phyloP scores from a whole-genome alignment of 2,888 invertebrate species.

The Meganola albula region DNA sequence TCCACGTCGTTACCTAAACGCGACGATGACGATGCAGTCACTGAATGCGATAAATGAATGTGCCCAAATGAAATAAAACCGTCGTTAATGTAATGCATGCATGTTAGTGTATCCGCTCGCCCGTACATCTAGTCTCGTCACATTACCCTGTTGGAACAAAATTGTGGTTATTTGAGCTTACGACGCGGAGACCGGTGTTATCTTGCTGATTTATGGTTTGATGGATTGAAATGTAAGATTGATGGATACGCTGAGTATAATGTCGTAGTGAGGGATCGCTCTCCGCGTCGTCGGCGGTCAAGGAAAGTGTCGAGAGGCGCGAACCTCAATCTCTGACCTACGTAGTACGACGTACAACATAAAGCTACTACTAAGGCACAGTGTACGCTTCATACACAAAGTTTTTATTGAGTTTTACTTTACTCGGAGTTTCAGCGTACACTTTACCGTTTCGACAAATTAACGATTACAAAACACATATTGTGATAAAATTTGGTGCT shows the following conservation, averaged over 20 bases:
- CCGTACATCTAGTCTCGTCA: conserved; percentile 64
- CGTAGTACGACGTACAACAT: conserved; percentile 74
- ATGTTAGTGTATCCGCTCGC: conserved; percentile 70
- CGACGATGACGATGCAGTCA: conserved; percentile 63
- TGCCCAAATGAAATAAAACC: conserved; percentile 59
- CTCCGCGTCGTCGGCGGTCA: conserved; percentile 42
- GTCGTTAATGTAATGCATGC: conserved; percentile 38
- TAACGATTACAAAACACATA: conserved; percentile 75
- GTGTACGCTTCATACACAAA: conserved; percentile 44
- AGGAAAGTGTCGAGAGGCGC: conserved; percentile 43
- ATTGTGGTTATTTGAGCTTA: conserved; percentile 42
- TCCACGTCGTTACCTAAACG: conserved; percentile 29
- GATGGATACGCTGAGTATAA: conserved; percentile 20
- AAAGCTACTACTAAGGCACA: conserved; percentile 71
- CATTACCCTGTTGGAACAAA: conserved; percentile 60
- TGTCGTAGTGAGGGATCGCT: conserved; percentile 25
- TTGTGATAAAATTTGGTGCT: conserved; percentile 76
- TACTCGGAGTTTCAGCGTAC: conserved; percentile 46
- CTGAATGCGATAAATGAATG: conserved; percentile 69
- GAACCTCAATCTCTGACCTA: conserved; percentile 58
- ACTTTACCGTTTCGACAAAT: conserved; percentile 69
- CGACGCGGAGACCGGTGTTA: conserved; percentile 44
- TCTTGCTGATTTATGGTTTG: conserved; percentile 14
- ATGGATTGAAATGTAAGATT: conserved; percentile 24
- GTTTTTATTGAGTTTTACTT: too few relatives aligned